Evolutionary conservation across 2,888 invertebrate genomes (phyloP).

Genomic region (Diarsia dahlii): DNA sequence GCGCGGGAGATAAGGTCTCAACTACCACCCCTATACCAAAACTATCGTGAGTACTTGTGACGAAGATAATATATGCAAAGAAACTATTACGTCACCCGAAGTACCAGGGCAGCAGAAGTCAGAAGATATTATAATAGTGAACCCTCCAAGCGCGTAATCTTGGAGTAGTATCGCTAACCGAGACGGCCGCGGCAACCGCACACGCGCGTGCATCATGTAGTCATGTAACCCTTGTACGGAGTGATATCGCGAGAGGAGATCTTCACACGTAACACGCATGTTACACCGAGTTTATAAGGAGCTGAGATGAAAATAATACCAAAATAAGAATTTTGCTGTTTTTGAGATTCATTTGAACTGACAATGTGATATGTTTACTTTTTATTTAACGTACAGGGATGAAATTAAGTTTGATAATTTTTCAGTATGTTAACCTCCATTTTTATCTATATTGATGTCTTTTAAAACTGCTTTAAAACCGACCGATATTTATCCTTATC

Average conservation of each 20-base stretch:
- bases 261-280: conserved; percentile 60
- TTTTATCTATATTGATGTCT: too few relatives aligned
- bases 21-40: conserved; percentile 7
- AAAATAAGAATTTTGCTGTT: conserved; percentile 26
- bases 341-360: conserved; percentile 22
- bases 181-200: conserved; percentile 27
- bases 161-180: conserved; percentile 48
- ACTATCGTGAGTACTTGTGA: conserved; percentile 17
- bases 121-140: conserved; percentile 45
- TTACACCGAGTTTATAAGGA: conserved; percentile 40
- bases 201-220: conserved; percentile 48
- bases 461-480: background rate
- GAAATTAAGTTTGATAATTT: too few relatives aligned
- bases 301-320: conserved; percentile 40
- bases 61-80: conserved; percentile 58
- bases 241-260: conserved; percentile 49
- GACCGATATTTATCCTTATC: too few relatives aligned
- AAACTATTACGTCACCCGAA: conserved; percentile 58
- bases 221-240: conserved; percentile 58
- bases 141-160: conserved; percentile 52
- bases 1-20: background rate
- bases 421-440: too few relatives aligned
- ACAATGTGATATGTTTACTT: conserved; percentile 25
- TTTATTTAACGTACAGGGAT: conserved; percentile 5
- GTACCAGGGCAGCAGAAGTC: conserved; percentile 50